phyloP scores from a whole-genome alignment of 2,113 vertebrate genomes.

The Arizona elegans region DNA sequence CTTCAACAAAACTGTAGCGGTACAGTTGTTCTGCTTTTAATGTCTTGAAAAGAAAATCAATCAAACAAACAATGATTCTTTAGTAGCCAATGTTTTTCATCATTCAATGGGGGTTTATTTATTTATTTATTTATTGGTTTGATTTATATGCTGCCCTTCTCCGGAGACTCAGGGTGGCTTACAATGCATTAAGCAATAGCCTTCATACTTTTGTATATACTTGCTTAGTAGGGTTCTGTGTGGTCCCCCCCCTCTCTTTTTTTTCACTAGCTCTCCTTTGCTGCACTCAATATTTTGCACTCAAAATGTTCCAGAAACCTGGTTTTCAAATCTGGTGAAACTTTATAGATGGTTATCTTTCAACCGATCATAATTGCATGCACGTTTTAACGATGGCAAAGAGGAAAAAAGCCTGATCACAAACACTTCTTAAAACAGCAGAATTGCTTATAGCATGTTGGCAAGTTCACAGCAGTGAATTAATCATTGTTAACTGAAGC shows the following conservation, averaged over 20 bases:
- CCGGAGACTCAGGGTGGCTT: too few species aligned
- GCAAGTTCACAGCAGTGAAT: constrained; percentile 88
- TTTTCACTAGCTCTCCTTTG: constrained; percentile 34
- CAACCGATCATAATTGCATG: constrained; percentile 95
- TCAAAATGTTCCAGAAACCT: constrained; percentile 73
- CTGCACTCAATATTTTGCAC: constrained; percentile 31
- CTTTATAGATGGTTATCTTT: constrained; percentile 98
- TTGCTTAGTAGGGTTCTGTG: too few species aligned
- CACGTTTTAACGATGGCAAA: constrained; percentile 88
- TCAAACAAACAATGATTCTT: not conserved
- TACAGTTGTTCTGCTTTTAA: not conserved
- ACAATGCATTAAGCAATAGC: too few species aligned
- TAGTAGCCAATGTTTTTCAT: constrained; percentile 14
- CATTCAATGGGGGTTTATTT: not conserved
- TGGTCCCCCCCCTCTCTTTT: not conserved
- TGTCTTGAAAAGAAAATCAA: not conserved
- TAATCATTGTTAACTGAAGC: constrained; percentile 70
- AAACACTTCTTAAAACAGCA: constrained; percentile 94
- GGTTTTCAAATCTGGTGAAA: constrained; percentile 86
- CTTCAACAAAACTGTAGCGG: not conserved
- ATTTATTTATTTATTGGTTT: too few species aligned
- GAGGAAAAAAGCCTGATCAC: constrained; percentile 91
- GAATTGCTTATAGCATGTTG: constrained; percentile 87
- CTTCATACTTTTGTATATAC: too few species aligned
- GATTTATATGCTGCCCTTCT: too few species aligned